These are phyloP conservation scores for Semnornis frantzii DNA, from an alignment of 2,113 vertebrate species.

Conservation along the genomic window DNA sequence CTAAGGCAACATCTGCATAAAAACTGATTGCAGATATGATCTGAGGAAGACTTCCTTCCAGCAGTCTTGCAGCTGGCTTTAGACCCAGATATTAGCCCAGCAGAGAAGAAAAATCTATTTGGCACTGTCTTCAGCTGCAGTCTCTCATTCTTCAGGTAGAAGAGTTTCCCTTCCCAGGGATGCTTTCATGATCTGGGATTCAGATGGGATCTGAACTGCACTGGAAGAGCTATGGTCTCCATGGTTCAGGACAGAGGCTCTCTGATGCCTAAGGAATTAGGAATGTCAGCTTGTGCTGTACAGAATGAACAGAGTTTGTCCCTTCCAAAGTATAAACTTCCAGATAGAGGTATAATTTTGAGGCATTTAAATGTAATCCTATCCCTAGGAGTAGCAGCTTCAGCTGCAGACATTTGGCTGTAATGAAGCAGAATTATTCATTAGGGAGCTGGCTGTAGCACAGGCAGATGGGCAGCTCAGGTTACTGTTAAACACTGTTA, in stretches of 20 bases:
- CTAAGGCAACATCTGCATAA: constrained; percentile 57
- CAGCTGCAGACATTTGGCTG: neutral
- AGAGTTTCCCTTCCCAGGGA: neutral
- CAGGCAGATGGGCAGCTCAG: neutral
- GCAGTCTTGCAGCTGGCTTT: constrained; percentile 44
- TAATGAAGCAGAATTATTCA: constrained; percentile 18
- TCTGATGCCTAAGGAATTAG: neutral
- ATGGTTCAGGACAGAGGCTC: neutral
- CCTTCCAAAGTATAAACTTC: neutral
- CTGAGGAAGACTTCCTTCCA: constrained; percentile 52
- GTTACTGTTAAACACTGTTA: neutral
- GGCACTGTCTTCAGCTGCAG: constrained; percentile 25
- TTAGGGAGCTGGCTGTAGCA: neutral
- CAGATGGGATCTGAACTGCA: neutral
- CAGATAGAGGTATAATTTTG: neutral
- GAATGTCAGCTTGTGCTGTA: neutral
- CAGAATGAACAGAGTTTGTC: neutral
- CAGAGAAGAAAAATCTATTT: constrained; percentile 10
- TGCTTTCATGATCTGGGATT: neutral
- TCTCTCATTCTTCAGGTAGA: neutral
- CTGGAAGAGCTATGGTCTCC: neutral
- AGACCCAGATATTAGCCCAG: constrained; percentile 44
- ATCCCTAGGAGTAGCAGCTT: neutral
- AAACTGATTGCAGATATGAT: constrained; percentile 45
- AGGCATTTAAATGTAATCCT: neutral